Evolutionary conservation across 2,888 invertebrate genomes (phyloP).

Genomic region (Thereva unica): DNA sequence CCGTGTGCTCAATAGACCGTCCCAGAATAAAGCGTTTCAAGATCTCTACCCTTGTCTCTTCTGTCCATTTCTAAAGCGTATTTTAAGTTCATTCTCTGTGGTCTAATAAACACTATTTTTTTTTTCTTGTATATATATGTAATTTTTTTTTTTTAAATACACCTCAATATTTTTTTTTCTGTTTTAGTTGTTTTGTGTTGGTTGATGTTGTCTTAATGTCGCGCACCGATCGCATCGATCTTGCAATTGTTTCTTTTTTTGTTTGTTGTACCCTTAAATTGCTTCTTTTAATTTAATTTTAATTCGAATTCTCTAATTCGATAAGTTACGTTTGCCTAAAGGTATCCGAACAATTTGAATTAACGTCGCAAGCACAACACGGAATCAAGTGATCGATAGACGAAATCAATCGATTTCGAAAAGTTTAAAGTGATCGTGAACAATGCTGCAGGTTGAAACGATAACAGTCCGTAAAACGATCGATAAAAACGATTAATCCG

Average conservation of each 20-base stretch:
- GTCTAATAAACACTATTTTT: neutral
- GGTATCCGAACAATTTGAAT: neutral
- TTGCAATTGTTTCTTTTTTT: conserved; percentile 7
- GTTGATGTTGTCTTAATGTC: conserved; percentile 20
- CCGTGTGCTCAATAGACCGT: neutral
- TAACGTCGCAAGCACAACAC: neutral
- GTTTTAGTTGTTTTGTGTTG: conserved; percentile 12
- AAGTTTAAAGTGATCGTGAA: conserved; percentile 18
- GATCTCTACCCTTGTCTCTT: conserved; percentile 15
- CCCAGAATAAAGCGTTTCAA: conserved; percentile 1
- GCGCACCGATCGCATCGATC: neutral
- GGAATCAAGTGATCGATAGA: conserved; percentile 15
- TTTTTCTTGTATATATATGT: too few species aligned
- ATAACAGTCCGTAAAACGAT: conserved; percentile 13
- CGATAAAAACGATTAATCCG: conserved; percentile 22
- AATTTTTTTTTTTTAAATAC: too few species aligned
- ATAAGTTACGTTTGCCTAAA: neutral
- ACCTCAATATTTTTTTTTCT: conserved; percentile 9
- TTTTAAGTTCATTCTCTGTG: conserved; percentile 11
- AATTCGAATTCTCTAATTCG: conserved; percentile 3
- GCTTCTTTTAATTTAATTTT: conserved; percentile 12
- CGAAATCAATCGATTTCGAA: conserved; percentile 3
- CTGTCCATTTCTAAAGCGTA: conserved; percentile 6
- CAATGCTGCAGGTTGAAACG: conserved; percentile 7
- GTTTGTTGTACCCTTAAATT: neutral